Conservation (phyloP, 2,888 invertebrate species). For the Melieria omissa region DNA sequence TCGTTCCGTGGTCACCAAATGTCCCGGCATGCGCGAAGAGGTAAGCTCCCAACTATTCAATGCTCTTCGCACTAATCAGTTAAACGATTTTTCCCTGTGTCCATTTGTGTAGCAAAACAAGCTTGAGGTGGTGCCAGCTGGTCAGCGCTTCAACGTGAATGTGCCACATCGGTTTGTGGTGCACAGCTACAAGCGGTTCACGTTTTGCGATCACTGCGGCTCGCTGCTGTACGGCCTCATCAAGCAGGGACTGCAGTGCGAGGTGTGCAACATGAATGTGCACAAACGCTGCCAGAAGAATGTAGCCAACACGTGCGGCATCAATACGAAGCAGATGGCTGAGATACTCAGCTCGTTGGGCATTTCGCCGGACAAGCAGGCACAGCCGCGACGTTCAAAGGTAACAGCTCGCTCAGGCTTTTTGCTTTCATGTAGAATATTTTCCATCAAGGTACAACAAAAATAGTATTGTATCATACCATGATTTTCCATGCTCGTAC, state of each 20-base stretch:
- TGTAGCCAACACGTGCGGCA: constrained; percentile 99
- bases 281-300: constrained; percentile 99
- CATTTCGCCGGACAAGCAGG: constrained; percentile 88
- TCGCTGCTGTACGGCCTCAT: constrained; percentile 96
- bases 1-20: constrained; percentile 95
- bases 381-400: constrained; percentile 74
- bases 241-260: constrained; percentile 96
- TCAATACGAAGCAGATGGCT: constrained; percentile 96
- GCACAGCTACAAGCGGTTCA: constrained; percentile 97
- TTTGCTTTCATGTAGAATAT: not conserved
- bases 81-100: constrained; percentile 19
- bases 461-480: constrained; percentile 13
- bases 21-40: constrained; percentile 97
- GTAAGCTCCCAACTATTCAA: constrained; percentile 58
- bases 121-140: constrained; percentile 72
- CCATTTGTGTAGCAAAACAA: constrained; percentile 65
- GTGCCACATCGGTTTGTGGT: constrained; percentile 96
- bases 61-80: constrained; percentile 5
- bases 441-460: constrained; percentile 9
- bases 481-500: not conserved
- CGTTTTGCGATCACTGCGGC: constrained; percentile 99
- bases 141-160: constrained; percentile 95
- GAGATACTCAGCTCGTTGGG: constrained; percentile 92
- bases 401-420: constrained; percentile 55
- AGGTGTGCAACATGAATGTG: constrained; percentile 96